Percentiles rank a stretch among this genome's conserved stretches.
phyloP scores from a whole-genome alignment of 2,113 vertebrate genomes.

The Puntigrus tetrazona region DNA sequence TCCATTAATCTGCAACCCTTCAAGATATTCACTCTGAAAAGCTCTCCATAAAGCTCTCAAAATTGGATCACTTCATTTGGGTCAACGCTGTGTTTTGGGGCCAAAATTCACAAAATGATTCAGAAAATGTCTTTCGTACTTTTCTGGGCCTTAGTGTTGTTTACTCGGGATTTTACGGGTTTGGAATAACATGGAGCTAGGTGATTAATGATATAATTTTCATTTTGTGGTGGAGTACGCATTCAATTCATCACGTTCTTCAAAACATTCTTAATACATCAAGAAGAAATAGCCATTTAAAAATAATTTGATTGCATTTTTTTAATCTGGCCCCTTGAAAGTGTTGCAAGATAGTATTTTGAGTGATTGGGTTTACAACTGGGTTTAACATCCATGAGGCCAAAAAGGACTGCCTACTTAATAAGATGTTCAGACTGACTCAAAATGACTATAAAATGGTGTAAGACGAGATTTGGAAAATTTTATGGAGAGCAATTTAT shows the following conservation, averaged over 20 bases:
- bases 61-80: not conserved
- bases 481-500: not conserved
- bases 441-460: not conserved
- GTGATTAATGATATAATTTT: no score
- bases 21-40: not conserved
- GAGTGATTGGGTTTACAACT: not conserved
- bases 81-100: not conserved
- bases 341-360: not conserved
- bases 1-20: not conserved
- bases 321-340: not conserved
- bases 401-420: not conserved
- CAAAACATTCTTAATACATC: not conserved
- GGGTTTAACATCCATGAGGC: not conserved
- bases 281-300: no score
- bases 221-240: no score
- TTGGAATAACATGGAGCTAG: no score
- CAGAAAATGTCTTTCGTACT: no score
- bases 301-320: no score
- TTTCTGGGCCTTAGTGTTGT: no score
- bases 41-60: slow-evolving; percentile 5
- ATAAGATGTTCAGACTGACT: no score
- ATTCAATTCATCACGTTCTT: not conserved
- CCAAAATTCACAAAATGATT: not conserved
- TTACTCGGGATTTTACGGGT: no score
- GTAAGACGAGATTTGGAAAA: not conserved